Base-by-base conservation (phyloP, 1,140 invertebrate genomes). In the Diploscapter pachys region DNA sequence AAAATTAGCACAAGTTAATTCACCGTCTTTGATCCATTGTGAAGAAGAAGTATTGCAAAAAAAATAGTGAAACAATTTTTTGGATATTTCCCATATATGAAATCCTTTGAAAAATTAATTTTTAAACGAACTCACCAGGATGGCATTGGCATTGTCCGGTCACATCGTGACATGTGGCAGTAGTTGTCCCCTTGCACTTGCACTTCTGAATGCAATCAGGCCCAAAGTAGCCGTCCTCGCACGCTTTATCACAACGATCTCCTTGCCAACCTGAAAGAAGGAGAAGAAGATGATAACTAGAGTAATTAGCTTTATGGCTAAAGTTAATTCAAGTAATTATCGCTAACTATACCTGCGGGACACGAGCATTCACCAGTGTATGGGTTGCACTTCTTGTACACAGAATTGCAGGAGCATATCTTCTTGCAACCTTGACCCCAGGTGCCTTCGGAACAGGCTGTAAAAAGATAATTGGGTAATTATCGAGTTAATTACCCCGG, bases 331-430 rank as follows among this genome's bases (percentile, higher is more conserved):
- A 31, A 31, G 31, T 31, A 31, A 31, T 31, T 31, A 31, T 31
- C 31, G 31, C 31, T 31, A 31, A 31, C 31, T 31, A 31, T 31
- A 31, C 31, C 31, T n/a, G 92, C 87, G 79, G 92, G 91, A 85
- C 96, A 99, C 31, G 90, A 87, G 84, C 95, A 99, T 64, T 90
- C 88, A 0, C 96, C 96, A 55, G 91, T 92, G 90, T 90, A 91
- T 3, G 94, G 92, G 87, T 95, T 92, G 84, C 94, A 96, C 75
- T 79, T 63, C 57, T 83, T 84, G 55, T 73, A 61, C 13, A 76
- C 81, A 49, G 73, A 83, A 5, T 61, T 68, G 66, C 82, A 84
- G 48, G 77, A 71, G 64, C 82, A 84, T 57, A 80, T 81, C 54
- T 82, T 80, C 55, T 55, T 31, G 70, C 82, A 88, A 59, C 81